Base-by-base conservation (phyloP, 2,888 invertebrate genomes). In the Cheiracanthium punctorium region DNA sequence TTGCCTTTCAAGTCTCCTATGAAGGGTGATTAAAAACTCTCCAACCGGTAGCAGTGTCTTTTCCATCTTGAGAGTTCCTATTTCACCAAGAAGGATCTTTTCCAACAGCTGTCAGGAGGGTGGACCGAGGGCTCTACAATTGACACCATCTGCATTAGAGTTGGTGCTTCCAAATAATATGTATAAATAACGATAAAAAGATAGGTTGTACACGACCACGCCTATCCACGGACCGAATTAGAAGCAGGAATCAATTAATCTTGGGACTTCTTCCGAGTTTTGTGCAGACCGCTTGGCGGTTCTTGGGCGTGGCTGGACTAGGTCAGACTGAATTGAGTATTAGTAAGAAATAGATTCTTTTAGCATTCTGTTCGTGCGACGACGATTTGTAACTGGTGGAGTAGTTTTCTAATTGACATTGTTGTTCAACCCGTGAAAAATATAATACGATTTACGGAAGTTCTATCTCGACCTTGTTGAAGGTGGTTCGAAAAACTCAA, bases 101-200 rank as follows among this genome's bases (percentile, higher is more conserved):
- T 73, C 29, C 73, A 77, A 37, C 82, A 82, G 65, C 77, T 72
- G 82, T 82, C 82, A 82, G 30, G 77, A 48, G 82, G 82, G 82
- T 48, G 76, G 65, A 81, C 41, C 43, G 2, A 28, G 67, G 32
- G 52, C 43, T 48, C 30, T 10, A 29, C 73, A 72, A 81, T 81
- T 81, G 81, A 81, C 81, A 81, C 81, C 74, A 70, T 73, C 29
- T 52, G 67, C 74, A 72, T 73, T 67, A 43, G 71, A 71, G 41
- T 12, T 5, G 71, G 33, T 33, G 14, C 20, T 73, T 52, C 20
- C 74, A 52, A 52, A 69, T 72, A 73, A 80, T 80, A 43, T 73
- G 32, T 73, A 32, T 69, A 69, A 48, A 48, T 69, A 77, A 69
- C 41, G 41, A 41, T 28, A 41, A 71, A 71, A 43, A 71, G 71